Evolutionary conservation across 1,140 invertebrate species (phyloP), one percentile per base, ranked within the genome.

Genomic region (Globodera ellingtonae): DNA sequence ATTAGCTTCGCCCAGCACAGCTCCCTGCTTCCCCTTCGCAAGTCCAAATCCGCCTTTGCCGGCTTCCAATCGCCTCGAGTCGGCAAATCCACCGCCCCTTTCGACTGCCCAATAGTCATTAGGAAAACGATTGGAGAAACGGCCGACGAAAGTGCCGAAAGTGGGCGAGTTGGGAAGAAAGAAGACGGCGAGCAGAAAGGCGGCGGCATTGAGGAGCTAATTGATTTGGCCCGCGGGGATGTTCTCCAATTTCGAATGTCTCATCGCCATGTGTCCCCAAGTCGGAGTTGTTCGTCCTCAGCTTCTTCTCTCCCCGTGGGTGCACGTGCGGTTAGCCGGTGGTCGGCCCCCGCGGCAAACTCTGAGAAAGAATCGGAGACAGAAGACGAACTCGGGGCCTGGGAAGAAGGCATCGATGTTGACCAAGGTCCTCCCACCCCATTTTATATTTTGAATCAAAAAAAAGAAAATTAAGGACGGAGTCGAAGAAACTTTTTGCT

Each of bases 1-100:
- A 35, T 15, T 6, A 76, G 75, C n/a, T 48, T 76, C 52, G 52
- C 24, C 52, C 50, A 62, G 7, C 83, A 84, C 62, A 48, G 62
- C 44, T 48, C 67, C 4, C 46, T 84, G 21, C 35, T 84, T 5
- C 82, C 82, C 9, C 67, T 84, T n/a, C 81, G 83, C n/a, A 84
- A 84, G 56, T 84, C 83, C 10, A 84, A 84, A 56, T 84, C 82
- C 18, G 78, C 78, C 15, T 73, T 62, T 76, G 79, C 70, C 9
- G 81, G 66, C 47, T 81, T 80, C 56, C 65, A 65, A 7, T 9
- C 21, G 24, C n/a, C 44, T 15, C 73, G 24, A 46, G 9, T 65
- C 24, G 35, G 15, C 13, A 44, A 67, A 15, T 52, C 59, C 65
- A 59, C 56, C 13, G 48, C 56, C 21, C 52, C 52, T 18, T 69